These are phyloP conservation scores for Ferdinandea cuprea DNA, from an alignment of 2,888 invertebrate species.

Conservation along the genomic window DNA sequence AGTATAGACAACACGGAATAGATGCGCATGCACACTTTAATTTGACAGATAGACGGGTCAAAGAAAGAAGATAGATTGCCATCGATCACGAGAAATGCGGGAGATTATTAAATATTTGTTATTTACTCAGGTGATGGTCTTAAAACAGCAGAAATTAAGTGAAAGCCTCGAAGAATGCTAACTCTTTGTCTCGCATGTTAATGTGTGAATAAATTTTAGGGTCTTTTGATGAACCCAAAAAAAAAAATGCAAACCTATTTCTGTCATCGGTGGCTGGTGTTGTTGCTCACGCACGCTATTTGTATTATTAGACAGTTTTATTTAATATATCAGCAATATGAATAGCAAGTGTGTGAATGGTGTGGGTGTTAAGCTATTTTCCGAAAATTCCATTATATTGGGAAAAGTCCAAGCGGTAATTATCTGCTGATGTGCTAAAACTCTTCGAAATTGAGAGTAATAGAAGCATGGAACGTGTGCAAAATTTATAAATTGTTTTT, in stretches of 20 bases:
- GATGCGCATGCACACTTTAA: slow-evolving; percentile 65
- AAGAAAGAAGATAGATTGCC: slow-evolving; percentile 59
- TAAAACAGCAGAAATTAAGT: slow-evolving; percentile 17
- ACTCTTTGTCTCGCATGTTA: background rate
- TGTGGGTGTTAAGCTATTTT: slow-evolving; percentile 35
- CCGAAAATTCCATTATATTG: slow-evolving; percentile 3
- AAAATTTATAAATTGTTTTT: slow-evolving; percentile 54
- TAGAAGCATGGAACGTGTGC: slow-evolving; percentile 60
- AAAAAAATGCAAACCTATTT: slow-evolving; percentile 11
- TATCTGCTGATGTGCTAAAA: background rate
- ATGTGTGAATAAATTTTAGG: background rate
- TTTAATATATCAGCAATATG: slow-evolving; percentile 3
- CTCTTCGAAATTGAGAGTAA: slow-evolving; percentile 21
- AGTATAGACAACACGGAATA: slow-evolving; percentile 45
- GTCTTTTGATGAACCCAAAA: background rate
- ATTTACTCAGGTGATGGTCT: slow-evolving; percentile 58
- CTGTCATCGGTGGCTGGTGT: background rate
- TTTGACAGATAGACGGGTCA: slow-evolving; percentile 54
- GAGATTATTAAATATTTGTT: slow-evolving; percentile 57
- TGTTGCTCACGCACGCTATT: slow-evolving; percentile 21
- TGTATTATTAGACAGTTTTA: slow-evolving; percentile 5
- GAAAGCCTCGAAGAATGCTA: slow-evolving; percentile 33
- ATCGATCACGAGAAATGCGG: slow-evolving; percentile 46
- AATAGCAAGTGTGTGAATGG: slow-evolving; percentile 5
- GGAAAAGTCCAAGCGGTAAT: slow-evolving; percentile 12